Conservation (phyloP, 2,888 invertebrate species). For the Apodemia duryi region DNA sequence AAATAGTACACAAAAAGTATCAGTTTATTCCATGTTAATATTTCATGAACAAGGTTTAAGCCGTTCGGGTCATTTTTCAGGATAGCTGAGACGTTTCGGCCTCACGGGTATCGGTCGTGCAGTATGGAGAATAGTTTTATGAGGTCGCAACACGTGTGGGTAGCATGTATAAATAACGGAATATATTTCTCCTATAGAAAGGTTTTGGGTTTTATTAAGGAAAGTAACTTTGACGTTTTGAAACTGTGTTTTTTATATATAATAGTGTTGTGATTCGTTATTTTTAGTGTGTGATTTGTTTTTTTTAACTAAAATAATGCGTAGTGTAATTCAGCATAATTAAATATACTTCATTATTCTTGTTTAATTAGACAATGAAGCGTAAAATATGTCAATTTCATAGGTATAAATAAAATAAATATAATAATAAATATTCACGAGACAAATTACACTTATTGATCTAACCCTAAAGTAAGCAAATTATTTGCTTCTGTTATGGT, state of each 20-base stretch:
- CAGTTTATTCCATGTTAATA: slow-evolving; percentile 12
- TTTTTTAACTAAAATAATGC: too few species aligned
- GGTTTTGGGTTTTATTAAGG: neutral
- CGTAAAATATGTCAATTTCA: too few species aligned
- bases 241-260: neutral
- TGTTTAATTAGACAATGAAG: too few species aligned
- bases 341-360: too few species aligned
- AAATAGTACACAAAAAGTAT: neutral
- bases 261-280: too few species aligned
- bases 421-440: too few species aligned
- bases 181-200: neutral
- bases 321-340: too few species aligned
- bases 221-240: neutral
- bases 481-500: too few species aligned
- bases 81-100: neutral
- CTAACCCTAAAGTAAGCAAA: too few species aligned
- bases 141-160: slow-evolving; percentile 13
- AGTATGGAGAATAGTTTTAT: neutral
- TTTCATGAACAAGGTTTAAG: slow-evolving; percentile 8
- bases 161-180: slow-evolving; percentile 5
- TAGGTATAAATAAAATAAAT: too few species aligned
- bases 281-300: too few species aligned
- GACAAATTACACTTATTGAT: too few species aligned
- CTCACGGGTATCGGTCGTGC: neutral
- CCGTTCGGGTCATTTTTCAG: slow-evolving; percentile 12